These are phyloP conservation scores for Ectemnius continuus DNA, from an alignment of 2,888 invertebrate species.

Conservation along the genomic window DNA sequence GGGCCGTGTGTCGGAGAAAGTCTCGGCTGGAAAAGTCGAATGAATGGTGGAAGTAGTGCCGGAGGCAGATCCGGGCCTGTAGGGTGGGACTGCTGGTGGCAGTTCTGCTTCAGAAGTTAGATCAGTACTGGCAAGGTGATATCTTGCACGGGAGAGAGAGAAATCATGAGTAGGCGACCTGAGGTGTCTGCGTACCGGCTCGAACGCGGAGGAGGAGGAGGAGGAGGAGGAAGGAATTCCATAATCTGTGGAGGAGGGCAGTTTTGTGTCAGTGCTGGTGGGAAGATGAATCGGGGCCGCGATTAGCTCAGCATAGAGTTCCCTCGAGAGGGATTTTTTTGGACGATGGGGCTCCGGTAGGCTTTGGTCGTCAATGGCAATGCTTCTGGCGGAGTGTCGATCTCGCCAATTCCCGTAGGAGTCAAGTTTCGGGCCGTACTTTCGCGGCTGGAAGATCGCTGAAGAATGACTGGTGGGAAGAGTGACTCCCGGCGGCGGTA, in stretches of 20 bases:
- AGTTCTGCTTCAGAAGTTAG: conserved; percentile 62
- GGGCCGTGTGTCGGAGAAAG: too few relatives aligned
- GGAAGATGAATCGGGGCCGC: too few relatives aligned
- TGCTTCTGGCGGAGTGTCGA: conserved; percentile 17
- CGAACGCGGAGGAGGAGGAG: conserved; percentile 59
- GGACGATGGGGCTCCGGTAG: background rate
- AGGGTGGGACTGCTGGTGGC: conserved; percentile 56
- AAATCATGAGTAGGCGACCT: conserved; percentile 67
- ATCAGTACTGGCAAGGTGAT: conserved; percentile 62
- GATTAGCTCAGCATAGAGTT: too few relatives aligned
- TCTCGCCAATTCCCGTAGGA: conserved; percentile 59
- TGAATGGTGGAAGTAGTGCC: too few relatives aligned
- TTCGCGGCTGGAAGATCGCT: conserved; percentile 77
- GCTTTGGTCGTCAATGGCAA: background rate
- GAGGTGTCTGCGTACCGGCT: conserved; percentile 67
- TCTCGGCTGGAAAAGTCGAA: too few relatives aligned
- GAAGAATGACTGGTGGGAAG: conserved; percentile 45
- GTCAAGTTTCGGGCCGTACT: conserved; percentile 70
- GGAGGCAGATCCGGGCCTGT: too few relatives aligned
- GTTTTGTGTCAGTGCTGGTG: conserved; percentile 57
- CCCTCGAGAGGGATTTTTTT: too few relatives aligned
- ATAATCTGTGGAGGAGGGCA: conserved; percentile 40
- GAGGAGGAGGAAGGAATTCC: conserved; percentile 47
- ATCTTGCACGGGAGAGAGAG: conserved; percentile 57
- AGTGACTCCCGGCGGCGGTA: conserved; percentile 76